Percentiles rank a stretch among this genome's conserved stretches.
phyloP scores from a whole-genome alignment of 2,113 vertebrate genomes.

The Scomber scombrus region DNA sequence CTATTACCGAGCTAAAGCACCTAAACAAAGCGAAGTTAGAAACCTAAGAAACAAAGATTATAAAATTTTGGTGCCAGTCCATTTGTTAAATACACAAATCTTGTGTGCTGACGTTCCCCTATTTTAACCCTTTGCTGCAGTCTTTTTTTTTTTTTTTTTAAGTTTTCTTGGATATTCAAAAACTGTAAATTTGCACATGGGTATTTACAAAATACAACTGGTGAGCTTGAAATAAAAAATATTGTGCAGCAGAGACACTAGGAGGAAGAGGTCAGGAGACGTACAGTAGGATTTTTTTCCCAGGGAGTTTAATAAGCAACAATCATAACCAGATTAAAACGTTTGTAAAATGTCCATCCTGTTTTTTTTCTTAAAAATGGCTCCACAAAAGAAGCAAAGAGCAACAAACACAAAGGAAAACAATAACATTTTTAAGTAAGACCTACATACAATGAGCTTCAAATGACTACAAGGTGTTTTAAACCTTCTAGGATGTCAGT shows the following conservation, averaged over 20 bases:
- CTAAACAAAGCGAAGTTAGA: conserved; percentile 46
- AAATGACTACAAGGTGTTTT: conserved; percentile 77
- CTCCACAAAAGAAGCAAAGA: conserved; percentile 90
- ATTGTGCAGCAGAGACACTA: conserved; percentile 36
- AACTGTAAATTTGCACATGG: conserved; percentile 38
- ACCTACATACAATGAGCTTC: conserved; percentile 82
- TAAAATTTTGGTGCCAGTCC: conserved; percentile 37
- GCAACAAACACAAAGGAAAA: conserved; percentile 84
- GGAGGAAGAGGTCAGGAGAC: conserved; percentile 76
- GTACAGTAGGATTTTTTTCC: conserved; percentile 73
- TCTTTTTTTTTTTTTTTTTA: background rate
- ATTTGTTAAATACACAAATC: conserved; percentile 39
- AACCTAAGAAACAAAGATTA: conserved; percentile 51
- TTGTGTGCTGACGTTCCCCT: conserved; percentile 22
- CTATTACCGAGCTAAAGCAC: conserved; percentile 39
- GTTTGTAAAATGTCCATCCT: conserved; percentile 82
- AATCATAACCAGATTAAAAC: conserved; percentile 84
- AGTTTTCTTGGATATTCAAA: conserved; percentile 37
- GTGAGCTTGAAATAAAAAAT: conserved; percentile 17
- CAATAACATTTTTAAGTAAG: conserved; percentile 72
- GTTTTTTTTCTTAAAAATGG: conserved; percentile 83
- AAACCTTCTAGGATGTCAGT: conserved; percentile 76
- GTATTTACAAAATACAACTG: conserved; percentile 14
- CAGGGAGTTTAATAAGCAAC: conserved; percentile 86
- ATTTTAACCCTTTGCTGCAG: conserved; percentile 25